Evolutionary conservation across 2,888 invertebrate species (phyloP), one percentile per base, ranked within the genome.

Genomic region (Caenorhabditis doughertyi): DNA sequence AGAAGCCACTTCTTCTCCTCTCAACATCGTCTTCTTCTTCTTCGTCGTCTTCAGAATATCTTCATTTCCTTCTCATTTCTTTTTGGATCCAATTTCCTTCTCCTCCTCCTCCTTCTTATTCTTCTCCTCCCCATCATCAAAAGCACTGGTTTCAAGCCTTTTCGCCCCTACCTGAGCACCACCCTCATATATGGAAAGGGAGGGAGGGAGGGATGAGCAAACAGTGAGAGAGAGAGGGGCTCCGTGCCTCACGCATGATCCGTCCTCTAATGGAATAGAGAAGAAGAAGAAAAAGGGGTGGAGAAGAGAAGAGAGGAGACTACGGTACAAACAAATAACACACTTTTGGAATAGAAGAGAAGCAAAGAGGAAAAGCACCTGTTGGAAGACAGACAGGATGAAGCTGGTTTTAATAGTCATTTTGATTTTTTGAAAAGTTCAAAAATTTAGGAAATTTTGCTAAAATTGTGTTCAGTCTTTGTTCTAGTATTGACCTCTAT

Each of bases 131-230:
- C n/a, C n/a, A n/a, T n/a, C n/a, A n/a, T n/a, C n/a, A n/a, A n/a
- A n/a, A n/a, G n/a, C 60, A 42, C 42, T 62, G 64, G 49, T 49
- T 65, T 65, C 64, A 65, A 70, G 70, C 21, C 3, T 44, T 32
- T 21, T 32, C 49, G 49, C 47, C 32, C 39, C 60, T 65, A 74
- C 73, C 73, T 74, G 73, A 47, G 64, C 56, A 44, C 16, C 27
- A 35, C 29, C n/a, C n/a, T n/a, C n/a, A n/a, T n/a, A n/a, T n/a
- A n/a, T n/a, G n/a, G n/a, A n/a, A n/a, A n/a, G n/a, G n/a, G n/a
- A n/a, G n/a, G n/a, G n/a, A n/a, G n/a, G n/a, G 16, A 16, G 21
- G 35, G 67, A 76, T 76, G 76, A 76, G 76, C 76, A 76, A 76
- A 76, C 44, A 76, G 51, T 62, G 39, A 32, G 23, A 39, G 60